phyloP scores from a whole-genome alignment of 2,888 invertebrate species.

The Drosophila vallismaia region DNA sequence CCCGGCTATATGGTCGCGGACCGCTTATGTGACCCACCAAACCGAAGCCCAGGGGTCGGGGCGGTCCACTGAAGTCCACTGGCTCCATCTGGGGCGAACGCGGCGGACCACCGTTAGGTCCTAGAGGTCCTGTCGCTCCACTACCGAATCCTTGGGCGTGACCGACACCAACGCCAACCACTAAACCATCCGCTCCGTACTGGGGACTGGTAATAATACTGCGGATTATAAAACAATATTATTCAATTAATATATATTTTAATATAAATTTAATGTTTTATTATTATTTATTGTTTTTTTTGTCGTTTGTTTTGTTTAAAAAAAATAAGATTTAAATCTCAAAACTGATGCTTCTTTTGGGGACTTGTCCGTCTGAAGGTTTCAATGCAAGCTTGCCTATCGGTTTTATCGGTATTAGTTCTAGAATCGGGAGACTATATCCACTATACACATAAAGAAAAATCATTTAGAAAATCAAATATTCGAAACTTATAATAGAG shows the following conservation, averaged over 20 bases:
- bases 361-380: not conserved
- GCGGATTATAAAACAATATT: not conserved
- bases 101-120: constrained; percentile 82
- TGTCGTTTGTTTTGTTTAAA: not conserved
- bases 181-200: constrained; percentile 84
- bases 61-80: constrained; percentile 89
- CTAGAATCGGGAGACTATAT: not conserved
- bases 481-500: not conserved
- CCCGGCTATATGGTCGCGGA: constrained; percentile 90
- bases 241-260: not conserved
- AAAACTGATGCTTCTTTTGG: not conserved
- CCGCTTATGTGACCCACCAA: constrained; percentile 86
- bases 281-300: constrained; percentile 1
- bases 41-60: constrained; percentile 87
- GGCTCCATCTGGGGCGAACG: constrained; percentile 89
- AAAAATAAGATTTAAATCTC: not conserved
- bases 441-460: not conserved
- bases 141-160: constrained; percentile 86
- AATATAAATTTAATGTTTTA: not conserved
- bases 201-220: constrained; percentile 86
- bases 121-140: constrained; percentile 73
- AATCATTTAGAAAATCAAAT: not conserved
- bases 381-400: not conserved
- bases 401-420: not conserved
- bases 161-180: constrained; percentile 83